A percentile compares a stretch with the other conserved stretches of the same genome.
Evolutionary conservation across 2,888 invertebrate genomes (phyloP).

Genomic region (Ceramica pisi): DNA sequence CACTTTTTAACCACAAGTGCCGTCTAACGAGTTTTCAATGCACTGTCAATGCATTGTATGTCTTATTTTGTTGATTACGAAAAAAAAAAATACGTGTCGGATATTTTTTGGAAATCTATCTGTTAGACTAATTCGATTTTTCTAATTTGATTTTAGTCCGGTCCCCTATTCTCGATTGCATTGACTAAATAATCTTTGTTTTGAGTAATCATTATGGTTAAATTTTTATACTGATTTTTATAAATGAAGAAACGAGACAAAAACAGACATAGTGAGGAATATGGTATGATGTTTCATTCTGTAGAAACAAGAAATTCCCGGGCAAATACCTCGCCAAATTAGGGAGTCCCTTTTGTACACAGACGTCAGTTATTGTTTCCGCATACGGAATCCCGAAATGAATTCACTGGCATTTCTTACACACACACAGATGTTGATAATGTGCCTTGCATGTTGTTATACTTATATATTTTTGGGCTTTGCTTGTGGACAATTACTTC

Average conservation of each 20-base stretch:
- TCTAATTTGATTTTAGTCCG: no score
- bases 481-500: not conserved
- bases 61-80: no score
- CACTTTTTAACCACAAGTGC: no score
- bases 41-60: no score
- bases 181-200: no score
- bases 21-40: no score
- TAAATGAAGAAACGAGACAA: not conserved
- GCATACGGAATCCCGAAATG: conserved; percentile 46
- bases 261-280: not conserved
- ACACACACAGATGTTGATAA: conserved; percentile 7
- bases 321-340: conserved; percentile 50
- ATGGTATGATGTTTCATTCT: conserved; percentile 27
- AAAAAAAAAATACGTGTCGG: no score
- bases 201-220: no score
- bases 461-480: not conserved
- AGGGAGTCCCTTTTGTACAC: conserved; percentile 35
- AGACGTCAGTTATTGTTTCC: conserved; percentile 55
- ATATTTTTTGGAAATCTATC: no score
- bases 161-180: no score
- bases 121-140: no score
- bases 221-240: not conserved
- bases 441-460: not conserved
- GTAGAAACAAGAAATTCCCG: conserved; percentile 17
- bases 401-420: conserved; percentile 37